Percentiles rank a stretch among this genome's conserved stretches.
phyloP scores from a whole-genome alignment of 2,797 vertebrate genomes.

The Cephalopachus bancanus region DNA sequence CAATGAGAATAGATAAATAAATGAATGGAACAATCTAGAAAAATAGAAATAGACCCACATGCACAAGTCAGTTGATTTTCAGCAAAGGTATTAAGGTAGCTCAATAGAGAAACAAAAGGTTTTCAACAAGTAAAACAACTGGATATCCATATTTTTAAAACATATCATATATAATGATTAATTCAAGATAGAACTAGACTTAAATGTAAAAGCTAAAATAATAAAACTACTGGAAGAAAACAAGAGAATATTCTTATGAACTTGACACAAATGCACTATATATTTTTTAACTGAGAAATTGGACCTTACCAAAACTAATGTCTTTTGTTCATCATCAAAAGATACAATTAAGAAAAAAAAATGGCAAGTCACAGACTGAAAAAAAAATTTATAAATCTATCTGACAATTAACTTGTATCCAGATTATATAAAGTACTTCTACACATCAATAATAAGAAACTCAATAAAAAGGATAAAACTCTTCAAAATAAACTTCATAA shows the following conservation, averaged over 20 bases:
- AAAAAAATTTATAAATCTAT: background rate
- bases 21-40: background rate
- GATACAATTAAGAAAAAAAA: background rate
- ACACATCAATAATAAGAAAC: conserved; percentile 20
- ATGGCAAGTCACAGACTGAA: background rate
- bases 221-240: background rate
- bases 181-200: background rate
- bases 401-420: background rate
- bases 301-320: background rate
- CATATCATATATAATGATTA: background rate
- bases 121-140: background rate
- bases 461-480: background rate
- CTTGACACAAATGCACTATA: background rate
- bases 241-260: background rate
- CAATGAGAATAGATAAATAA: background rate
- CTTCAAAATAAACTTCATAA: background rate
- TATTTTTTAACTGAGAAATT: background rate
- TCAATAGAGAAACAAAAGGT: background rate
- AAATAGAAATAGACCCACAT: background rate
- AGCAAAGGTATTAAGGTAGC: background rate
- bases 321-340: background rate
- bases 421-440: background rate
- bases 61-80: background rate
- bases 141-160: background rate
- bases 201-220: background rate